Conservation (phyloP, 2,888 invertebrate species). For the Timema cristinae region DNA sequence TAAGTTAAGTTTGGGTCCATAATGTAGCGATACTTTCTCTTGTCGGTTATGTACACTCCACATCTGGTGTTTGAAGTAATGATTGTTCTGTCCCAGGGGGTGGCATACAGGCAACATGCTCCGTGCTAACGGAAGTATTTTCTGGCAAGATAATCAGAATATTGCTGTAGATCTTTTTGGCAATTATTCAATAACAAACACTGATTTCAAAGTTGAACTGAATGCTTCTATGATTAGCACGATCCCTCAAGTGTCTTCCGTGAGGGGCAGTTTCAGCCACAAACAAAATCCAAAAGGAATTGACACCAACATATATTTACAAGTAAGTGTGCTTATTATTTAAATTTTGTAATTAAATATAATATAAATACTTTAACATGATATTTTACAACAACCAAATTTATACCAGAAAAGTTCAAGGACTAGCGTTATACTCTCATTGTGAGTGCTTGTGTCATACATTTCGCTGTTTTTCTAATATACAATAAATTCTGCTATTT, state of each 20-base stretch:
- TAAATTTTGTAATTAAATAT: slow-evolving; percentile 25
- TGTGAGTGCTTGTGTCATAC: too few relatives aligned
- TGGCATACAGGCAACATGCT: slow-evolving; percentile 50
- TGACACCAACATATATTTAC: slow-evolving; percentile 51
- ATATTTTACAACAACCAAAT: too few relatives aligned
- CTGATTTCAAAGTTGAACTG: slow-evolving; percentile 48
- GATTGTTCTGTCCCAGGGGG: slow-evolving; percentile 43
- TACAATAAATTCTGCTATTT: too few relatives aligned
- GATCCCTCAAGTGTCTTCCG: slow-evolving; percentile 54
- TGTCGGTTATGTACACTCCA: too few relatives aligned
- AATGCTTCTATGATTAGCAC: slow-evolving; percentile 55
- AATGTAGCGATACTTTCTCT: too few relatives aligned
- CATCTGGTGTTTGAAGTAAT: not conserved
- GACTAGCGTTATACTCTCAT: too few relatives aligned
- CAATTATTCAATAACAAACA: slow-evolving; percentile 47
- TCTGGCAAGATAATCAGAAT: slow-evolving; percentile 59
- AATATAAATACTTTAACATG: too few relatives aligned
- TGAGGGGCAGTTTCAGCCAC: slow-evolving; percentile 55
- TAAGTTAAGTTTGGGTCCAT: too few relatives aligned
- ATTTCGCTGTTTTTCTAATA: too few relatives aligned
- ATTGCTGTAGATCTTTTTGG: slow-evolving; percentile 54
- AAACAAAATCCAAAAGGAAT: slow-evolving; percentile 49
- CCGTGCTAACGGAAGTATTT: slow-evolving; percentile 50
- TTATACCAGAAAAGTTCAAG: too few relatives aligned
- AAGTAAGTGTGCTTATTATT: slow-evolving; percentile 42